Percentiles rank a stretch among this genome's conserved stretches.
Conservation (phyloP, 2,888 invertebrate species). For the Galerucella calmariensis region DNA sequence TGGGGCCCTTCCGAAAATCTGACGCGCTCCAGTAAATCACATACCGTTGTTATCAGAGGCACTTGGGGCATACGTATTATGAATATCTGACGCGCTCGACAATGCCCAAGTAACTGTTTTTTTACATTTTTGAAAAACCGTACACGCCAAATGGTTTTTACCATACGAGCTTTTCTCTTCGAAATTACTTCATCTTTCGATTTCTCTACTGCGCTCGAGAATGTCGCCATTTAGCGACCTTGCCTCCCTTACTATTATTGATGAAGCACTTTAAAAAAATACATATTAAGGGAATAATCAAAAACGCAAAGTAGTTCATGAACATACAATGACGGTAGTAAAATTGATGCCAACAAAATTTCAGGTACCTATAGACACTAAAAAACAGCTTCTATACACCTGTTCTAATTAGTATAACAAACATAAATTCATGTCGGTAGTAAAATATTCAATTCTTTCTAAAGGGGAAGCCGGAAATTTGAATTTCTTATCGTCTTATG, state of each 20-base stretch:
- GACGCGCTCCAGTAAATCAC: no score
- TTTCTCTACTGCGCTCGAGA: no score
- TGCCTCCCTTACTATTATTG: background rate
- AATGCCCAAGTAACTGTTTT: no score
- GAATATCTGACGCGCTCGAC: no score
- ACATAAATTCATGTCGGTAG: background rate
- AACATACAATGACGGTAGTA: background rate
- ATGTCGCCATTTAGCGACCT: no score
- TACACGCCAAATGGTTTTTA: no score
- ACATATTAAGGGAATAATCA: background rate
- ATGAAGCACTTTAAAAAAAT: background rate
- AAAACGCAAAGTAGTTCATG: background rate
- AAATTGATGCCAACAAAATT: background rate
- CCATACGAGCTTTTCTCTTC: no score
- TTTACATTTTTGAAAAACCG: no score
- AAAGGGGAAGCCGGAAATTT: background rate
- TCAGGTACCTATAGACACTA: background rate
- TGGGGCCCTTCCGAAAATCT: no score
- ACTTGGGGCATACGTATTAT: no score
- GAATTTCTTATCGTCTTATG: background rate
- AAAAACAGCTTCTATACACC: slow-evolving; percentile 2
- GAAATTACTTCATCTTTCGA: no score
- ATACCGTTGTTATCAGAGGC: no score
- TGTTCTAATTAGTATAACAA: background rate
- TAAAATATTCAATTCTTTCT: background rate